Base-by-base conservation (phyloP, 2,113 vertebrate species). In the Malurus melanocephalus region DNA sequence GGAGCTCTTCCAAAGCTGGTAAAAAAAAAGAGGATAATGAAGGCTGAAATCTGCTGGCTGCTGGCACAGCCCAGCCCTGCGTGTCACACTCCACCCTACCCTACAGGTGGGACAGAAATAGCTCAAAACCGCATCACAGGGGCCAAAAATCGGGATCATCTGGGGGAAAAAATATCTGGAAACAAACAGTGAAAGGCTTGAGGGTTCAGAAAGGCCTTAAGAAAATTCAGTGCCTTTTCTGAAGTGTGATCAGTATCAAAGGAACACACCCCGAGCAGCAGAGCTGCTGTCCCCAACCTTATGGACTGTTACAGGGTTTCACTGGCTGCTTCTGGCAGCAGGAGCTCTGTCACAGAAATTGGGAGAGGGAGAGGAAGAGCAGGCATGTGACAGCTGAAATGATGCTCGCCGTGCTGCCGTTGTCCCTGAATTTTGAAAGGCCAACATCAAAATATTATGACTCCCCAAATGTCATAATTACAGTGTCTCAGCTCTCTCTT, bases 361-460 rank as follows among this genome's bases (percentile, higher is more conserved):
- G 40, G 79, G 33, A n/a, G 42, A 55, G 52, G 83, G 56, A 84
- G 64, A 80, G 84, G 40, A 84, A 80, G 10, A 79, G 77, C 91
- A 84, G 67, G n/a, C 78, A 33, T 64, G 35, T 48, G 91, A 91
- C 87, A 87, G 81, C 51, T 23, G 60, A 90, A 85, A 79, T 66
- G 42, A 59, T 91, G 79, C 78, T 85, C 5, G 9, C 73, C 85
- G 83, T 57, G 48, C 69, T 92, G 93, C 78, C 85, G 35, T 71
- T 91, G 88, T 88, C 92, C 85, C 68, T 90, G 57, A 28, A 52
- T 89, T 88, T 67, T 68, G 96, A 97, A 97, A 97, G 95, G 88
- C 93, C 89, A 93, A 59, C 95, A 94, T 95, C 95, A 96, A 97
- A 97, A 96, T 96, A 96, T 96, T 97, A 52, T 95, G 91, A 92